Evolutionary conservation across 2,888 invertebrate species (phyloP).

Genomic region (Lordiphosa fenestrarum): DNA sequence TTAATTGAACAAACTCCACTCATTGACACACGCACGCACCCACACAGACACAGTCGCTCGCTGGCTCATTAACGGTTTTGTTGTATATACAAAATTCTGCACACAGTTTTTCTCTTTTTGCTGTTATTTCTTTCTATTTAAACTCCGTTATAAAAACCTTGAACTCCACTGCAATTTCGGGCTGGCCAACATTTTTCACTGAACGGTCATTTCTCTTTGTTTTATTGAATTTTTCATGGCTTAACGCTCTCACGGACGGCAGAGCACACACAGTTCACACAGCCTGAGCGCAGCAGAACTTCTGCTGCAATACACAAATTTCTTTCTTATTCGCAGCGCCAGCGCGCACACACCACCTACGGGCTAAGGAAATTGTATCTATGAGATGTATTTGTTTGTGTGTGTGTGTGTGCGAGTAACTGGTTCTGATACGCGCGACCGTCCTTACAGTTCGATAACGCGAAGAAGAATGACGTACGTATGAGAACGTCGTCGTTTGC

Average conservation of each 20-base stretch:
- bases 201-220: constrained; percentile 43
- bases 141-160: constrained; percentile 46
- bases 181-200: constrained; percentile 29
- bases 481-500: constrained; percentile 5
- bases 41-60: constrained; percentile 30
- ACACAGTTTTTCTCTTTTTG: constrained; percentile 36
- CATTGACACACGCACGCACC: constrained; percentile 23
- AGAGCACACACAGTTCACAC: constrained; percentile 27
- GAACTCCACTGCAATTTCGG: constrained; percentile 43
- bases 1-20: constrained; percentile 23
- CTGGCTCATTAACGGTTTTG: constrained; percentile 4
- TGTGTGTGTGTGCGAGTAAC: constrained; percentile 36
- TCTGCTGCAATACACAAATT: constrained; percentile 69
- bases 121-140: constrained; percentile 35
- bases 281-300: constrained; percentile 56
- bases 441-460: constrained; percentile 52
- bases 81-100: constrained; percentile 71
- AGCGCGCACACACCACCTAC: constrained; percentile 52
- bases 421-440: constrained; percentile 53
- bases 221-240: constrained; percentile 40
- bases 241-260: constrained; percentile 24
- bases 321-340: constrained; percentile 50
- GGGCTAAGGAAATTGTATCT: constrained; percentile 64
- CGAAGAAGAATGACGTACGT: constrained; percentile 41
- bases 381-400: constrained; percentile 45